Evolutionary conservation across 2,113 vertebrate genomes (phyloP).

Genomic region (Bos taurus): ARS-UCD2.0 NC_037338.1:93078001-93078500

Average conservation of each 20-base stretch:
- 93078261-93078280: neutral
- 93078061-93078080: neutral
- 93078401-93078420: conserved; percentile 86
- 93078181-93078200: conserved; percentile 14
- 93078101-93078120: neutral
- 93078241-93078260: conserved; percentile 32
- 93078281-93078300: neutral
- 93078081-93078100: neutral
- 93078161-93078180: conserved; percentile 39
- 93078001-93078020: neutral
- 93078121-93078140: neutral
- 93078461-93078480: neutral
- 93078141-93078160: neutral
- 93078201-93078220: neutral
- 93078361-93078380: conserved; percentile 27
- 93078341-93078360: conserved; percentile 64
- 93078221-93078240: neutral
- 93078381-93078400: conserved; percentile 74
- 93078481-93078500: conserved; percentile 62
- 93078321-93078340: conserved; percentile 71
- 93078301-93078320: neutral
- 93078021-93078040: neutral
- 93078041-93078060: neutral
- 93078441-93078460: conserved; percentile 70
- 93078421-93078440: conserved; percentile 82